phyloP scores from a whole-genome alignment of 1,140 invertebrate genomes.

The Stegodyphus mimosarum region DNA sequence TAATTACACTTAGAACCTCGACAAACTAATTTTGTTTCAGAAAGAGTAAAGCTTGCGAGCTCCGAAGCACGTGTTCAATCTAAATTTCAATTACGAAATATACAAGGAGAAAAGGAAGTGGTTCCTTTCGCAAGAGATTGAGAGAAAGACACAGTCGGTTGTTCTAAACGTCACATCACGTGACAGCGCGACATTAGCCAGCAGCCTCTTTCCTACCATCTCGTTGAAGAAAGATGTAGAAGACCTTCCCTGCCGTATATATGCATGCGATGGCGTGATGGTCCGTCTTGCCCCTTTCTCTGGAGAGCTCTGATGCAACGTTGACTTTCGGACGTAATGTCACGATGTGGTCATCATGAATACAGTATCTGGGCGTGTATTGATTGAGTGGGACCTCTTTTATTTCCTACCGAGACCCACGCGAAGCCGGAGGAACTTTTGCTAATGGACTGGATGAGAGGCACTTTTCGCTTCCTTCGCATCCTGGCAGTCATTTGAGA shows the following conservation, averaged over 20 bases:
- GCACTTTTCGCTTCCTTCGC: conserved; percentile 5
- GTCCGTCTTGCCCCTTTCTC: background rate
- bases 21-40: no score
- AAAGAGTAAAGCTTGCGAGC: no score
- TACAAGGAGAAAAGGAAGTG: no score
- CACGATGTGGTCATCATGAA: conserved; percentile 38
- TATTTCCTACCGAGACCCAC: background rate
- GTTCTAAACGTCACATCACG: conserved; percentile 42
- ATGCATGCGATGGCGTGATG: conserved; percentile 46
- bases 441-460: conserved; percentile 15
- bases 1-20: no score
- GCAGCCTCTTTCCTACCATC: background rate
- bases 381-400: conserved; percentile 24
- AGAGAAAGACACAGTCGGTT: background rate
- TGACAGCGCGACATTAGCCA: conserved; percentile 30
- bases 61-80: no score
- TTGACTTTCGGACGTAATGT: conserved; percentile 47
- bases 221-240: no score
- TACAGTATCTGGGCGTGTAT: conserved; percentile 10
- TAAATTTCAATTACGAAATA: no score
- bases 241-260: background rate
- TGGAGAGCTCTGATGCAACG: background rate
- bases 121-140: no score
- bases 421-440: conserved; percentile 10
- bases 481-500: conserved; percentile 31